Evolutionary conservation across 1,140 invertebrate species (phyloP).

Genomic region (Caerostris extrusa): DNA sequence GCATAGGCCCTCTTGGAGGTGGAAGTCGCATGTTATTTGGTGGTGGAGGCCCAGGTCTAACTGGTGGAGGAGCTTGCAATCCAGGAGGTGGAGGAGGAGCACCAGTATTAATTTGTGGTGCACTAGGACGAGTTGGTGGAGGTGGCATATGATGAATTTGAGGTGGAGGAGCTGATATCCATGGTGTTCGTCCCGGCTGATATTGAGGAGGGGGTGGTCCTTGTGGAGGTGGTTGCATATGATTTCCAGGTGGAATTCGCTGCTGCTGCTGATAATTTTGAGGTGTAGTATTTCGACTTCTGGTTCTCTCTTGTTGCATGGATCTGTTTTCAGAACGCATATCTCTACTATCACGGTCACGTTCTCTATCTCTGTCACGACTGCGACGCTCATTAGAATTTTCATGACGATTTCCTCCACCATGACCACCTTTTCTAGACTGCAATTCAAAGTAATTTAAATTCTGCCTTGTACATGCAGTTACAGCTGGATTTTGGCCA

Average conservation of each 20-base stretch:
- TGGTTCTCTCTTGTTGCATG: conserved; percentile 63
- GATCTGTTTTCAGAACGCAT: conserved; percentile 23
- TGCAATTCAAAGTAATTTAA: conserved; percentile 86
- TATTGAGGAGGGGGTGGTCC: conserved; percentile 83
- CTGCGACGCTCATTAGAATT: conserved; percentile 68
- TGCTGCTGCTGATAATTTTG: conserved; percentile 60
- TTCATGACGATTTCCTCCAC: conserved; percentile 77
- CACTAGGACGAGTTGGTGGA: conserved; percentile 81
- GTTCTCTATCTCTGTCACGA: conserved; percentile 72
- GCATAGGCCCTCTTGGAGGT: conserved; percentile 81
- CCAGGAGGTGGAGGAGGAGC: conserved; percentile 82
- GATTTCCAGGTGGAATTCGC: conserved; percentile 50
- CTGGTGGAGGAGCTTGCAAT: conserved; percentile 83
- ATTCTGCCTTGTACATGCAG: conserved; percentile 96
- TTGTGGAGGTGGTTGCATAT: conserved; percentile 72
- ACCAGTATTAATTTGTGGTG: conserved; percentile 84
- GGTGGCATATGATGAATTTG: conserved; percentile 76
- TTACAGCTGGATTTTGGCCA: conserved; percentile 96
- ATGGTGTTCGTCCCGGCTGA: conserved; percentile 84
- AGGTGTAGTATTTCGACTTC: conserved; percentile 31
- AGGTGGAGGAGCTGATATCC: conserved; percentile 83
- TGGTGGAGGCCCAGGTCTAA: conserved; percentile 84
- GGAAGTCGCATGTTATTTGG: conserved; percentile 81
- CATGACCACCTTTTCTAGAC: conserved; percentile 80
- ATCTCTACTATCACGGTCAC: conserved; percentile 71